Evolutionary conservation across 2,797 vertebrate genomes (phyloP).

Genomic region (Pseudochaenichthys georgianus): DNA sequence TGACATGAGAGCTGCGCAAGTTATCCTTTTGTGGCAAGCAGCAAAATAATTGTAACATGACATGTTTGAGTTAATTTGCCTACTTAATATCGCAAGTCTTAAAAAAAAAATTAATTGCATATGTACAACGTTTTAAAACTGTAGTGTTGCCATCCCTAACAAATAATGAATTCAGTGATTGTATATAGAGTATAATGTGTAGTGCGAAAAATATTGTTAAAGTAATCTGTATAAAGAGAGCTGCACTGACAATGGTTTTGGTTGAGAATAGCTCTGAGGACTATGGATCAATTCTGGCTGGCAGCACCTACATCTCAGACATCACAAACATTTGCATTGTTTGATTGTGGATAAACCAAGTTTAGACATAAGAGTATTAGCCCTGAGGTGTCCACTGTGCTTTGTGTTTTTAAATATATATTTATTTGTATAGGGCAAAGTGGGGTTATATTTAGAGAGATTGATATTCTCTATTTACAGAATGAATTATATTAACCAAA

Average conservation of each 20-base stretch:
- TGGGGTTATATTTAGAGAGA: slow-evolving; percentile 72
- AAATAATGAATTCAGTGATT: slow-evolving; percentile 14
- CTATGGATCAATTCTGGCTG: slow-evolving; percentile 72
- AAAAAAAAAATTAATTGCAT: neutral
- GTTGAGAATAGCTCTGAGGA: slow-evolving; percentile 66
- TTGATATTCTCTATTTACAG: slow-evolving; percentile 78
- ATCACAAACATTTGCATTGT: slow-evolving; percentile 82
- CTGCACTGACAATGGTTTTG: slow-evolving; percentile 49
- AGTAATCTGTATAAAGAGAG: slow-evolving; percentile 51
- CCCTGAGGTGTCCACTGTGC: slow-evolving; percentile 62
- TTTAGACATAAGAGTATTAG: slow-evolving; percentile 74
- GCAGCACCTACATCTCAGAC: slow-evolving; percentile 73
- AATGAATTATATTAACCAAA: slow-evolving; percentile 83
- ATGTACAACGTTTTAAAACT: slow-evolving; percentile 1
- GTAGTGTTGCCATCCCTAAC: neutral
- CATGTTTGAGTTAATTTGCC: no score
- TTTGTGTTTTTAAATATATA: slow-evolving; percentile 66
- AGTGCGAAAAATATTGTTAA: slow-evolving; percentile 32
- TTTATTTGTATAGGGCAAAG: slow-evolving; percentile 63
- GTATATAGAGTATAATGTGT: slow-evolving; percentile 6
- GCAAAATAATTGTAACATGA: no score
- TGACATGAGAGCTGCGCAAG: no score
- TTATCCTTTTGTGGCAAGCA: no score
- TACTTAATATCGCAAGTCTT: no score
- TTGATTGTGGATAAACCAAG: slow-evolving; percentile 75